These are phyloP conservation scores for Schizopygopsis malacanthus DNA, from an alignment of 2,797 vertebrate genomes.

Conservation along the genomic window DNA sequence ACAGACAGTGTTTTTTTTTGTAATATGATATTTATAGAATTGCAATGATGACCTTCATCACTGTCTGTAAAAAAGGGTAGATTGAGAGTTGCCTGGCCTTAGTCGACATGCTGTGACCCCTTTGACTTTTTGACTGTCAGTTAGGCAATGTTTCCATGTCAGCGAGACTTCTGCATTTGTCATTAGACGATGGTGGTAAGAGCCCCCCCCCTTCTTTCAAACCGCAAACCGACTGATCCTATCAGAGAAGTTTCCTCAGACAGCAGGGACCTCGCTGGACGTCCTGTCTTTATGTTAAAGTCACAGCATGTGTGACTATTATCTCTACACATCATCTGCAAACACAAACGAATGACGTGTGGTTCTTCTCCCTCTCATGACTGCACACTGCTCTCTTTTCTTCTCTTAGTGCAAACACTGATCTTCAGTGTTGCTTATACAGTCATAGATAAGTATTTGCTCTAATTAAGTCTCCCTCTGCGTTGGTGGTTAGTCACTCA, in stretches of 20 bases:
- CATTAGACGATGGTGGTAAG: neutral
- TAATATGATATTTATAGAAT: no score
- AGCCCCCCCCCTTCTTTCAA: neutral
- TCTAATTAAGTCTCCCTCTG: conserved; percentile 25
- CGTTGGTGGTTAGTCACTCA: conserved; percentile 34
- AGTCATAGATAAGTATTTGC: conserved; percentile 38
- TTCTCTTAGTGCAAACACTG: conserved; percentile 7
- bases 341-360: neutral
- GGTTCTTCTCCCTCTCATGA: conserved; percentile 6
- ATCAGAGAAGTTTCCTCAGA: neutral
- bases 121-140: conserved; percentile 7
- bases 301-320: neutral
- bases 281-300: conserved; percentile 11
- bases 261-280: neutral
- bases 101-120: neutral
- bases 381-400: neutral
- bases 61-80: neutral
- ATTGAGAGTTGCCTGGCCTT: neutral
- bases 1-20: neutral
- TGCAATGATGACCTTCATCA: neutral
- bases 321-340: conserved; percentile 8
- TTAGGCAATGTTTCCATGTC: neutral
- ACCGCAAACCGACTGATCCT: neutral
- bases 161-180: conserved; percentile 23
- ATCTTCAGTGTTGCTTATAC: neutral